Evolutionary conservation across 1,140 invertebrate species (phyloP).

Genomic region (Lepidurus apus): DNA sequence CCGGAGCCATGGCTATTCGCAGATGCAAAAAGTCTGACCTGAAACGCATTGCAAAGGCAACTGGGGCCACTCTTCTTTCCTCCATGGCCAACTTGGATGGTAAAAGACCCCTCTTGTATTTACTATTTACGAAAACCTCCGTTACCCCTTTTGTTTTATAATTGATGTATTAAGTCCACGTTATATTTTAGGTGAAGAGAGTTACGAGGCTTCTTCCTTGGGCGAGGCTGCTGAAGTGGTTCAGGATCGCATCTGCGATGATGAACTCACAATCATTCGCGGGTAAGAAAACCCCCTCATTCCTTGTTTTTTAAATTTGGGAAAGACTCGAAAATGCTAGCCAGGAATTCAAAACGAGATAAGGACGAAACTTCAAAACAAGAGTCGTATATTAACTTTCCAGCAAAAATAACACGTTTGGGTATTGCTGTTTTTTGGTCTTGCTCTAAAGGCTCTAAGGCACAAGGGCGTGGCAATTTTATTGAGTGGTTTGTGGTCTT

Average conservation of each 20-base stretch:
- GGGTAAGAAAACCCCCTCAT: slow-evolving; percentile 54
- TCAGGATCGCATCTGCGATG: slow-evolving; percentile 94
- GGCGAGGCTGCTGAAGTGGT: slow-evolving; percentile 95
- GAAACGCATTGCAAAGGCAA: slow-evolving; percentile 96
- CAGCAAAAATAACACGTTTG: too few relatives aligned
- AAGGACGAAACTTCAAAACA: too few relatives aligned
- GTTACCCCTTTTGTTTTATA: slow-evolving; percentile 13
- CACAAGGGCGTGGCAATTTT: too few relatives aligned
- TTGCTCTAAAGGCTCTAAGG: too few relatives aligned
- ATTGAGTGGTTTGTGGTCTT: too few relatives aligned
- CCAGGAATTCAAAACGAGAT: too few relatives aligned
- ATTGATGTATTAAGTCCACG: slow-evolving; percentile 28
- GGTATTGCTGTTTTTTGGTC: too few relatives aligned
- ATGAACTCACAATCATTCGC: slow-evolving; percentile 96
- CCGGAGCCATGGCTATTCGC: slow-evolving; percentile 93
- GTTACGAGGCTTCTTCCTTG: slow-evolving; percentile 83
- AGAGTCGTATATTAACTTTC: too few relatives aligned
- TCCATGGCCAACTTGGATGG: slow-evolving; percentile 94
- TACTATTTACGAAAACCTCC: slow-evolving; percentile 23
- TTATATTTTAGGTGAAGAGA: slow-evolving; percentile 79
- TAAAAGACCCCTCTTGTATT: slow-evolving; percentile 30
- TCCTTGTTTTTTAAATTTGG: slow-evolving; percentile 5
- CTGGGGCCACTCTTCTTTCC: slow-evolving; percentile 87
- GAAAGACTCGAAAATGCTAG: too few relatives aligned
- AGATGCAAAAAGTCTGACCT: slow-evolving; percentile 94